A percentile compares a stretch with the other conserved stretches of the same genome.
phyloP scores from a whole-genome alignment of 2,888 invertebrate genomes.

The Dascillus cervinus region DNA sequence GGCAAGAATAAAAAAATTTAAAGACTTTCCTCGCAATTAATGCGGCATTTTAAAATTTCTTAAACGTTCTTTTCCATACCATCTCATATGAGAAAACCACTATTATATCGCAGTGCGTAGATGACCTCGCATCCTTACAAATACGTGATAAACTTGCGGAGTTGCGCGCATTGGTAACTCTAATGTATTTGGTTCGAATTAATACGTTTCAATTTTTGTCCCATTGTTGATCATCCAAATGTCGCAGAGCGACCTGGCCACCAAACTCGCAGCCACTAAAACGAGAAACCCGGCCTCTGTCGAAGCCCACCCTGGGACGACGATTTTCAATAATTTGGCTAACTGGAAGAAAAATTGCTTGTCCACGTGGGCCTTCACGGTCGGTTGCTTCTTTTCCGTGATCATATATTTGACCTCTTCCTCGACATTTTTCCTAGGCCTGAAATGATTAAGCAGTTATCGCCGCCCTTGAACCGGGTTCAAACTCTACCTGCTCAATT shows the following conservation, averaged over 20 bases:
- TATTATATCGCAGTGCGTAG: no score
- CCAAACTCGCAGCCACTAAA: constrained; percentile 70
- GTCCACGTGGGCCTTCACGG: constrained; percentile 68
- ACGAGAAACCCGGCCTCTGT: constrained; percentile 67
- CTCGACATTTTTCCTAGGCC: constrained; percentile 48
- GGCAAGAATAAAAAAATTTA: no score
- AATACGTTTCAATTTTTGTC: constrained; percentile 84
- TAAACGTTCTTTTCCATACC: no score
- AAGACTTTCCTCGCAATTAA: no score
- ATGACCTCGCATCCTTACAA: no score
- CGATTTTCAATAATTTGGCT: constrained; percentile 59
- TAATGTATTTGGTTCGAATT: no score
- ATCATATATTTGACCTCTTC: constrained; percentile 76
- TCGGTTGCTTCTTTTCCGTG: constrained; percentile 55
- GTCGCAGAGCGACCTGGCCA: constrained; percentile 89
- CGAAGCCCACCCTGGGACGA: constrained; percentile 72
- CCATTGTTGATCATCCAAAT: constrained; percentile 96
- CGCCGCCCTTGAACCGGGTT: neutral
- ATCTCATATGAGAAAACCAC: no score
- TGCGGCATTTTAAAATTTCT: no score
- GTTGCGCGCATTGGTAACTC: no score
- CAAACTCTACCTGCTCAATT: no score
- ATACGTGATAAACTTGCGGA: no score
- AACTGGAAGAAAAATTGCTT: constrained; percentile 66
- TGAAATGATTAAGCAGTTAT: constrained; percentile 38